phyloP scores from a whole-genome alignment of 2,888 invertebrate genomes.

The Agonopterix alstromeriana region DNA sequence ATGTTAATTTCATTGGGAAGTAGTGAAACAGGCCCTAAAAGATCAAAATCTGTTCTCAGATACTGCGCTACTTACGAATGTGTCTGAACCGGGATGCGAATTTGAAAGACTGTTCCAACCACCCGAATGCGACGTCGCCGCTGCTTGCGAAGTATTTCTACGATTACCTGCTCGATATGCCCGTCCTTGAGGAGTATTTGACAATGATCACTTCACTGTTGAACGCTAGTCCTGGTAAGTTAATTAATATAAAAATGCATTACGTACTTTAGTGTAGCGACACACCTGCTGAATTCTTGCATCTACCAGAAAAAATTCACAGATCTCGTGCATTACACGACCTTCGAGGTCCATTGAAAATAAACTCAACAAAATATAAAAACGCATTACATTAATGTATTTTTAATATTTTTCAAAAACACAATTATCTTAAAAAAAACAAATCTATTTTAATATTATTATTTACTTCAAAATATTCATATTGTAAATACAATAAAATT shows the following conservation, averaged over 20 bases:
- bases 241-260: neutral
- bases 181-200: constrained; percentile 81
- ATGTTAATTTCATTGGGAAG: too few relatives aligned
- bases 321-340: neutral
- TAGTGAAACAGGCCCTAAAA: too few relatives aligned
- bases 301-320: neutral
- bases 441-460: too few relatives aligned
- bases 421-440: too few relatives aligned
- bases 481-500: too few relatives aligned
- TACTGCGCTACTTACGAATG: constrained; percentile 86
- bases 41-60: constrained; percentile 55
- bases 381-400: too few relatives aligned
- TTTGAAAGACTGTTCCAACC: constrained; percentile 68
- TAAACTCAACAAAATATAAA: neutral
- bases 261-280: too few relatives aligned
- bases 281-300: too few relatives aligned
- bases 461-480: too few relatives aligned
- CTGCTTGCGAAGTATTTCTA: constrained; percentile 80
- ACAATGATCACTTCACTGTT: constrained; percentile 81
- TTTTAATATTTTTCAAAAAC: too few relatives aligned
- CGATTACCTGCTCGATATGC: constrained; percentile 70
- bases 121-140: constrained; percentile 80
- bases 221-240: constrained; percentile 80
- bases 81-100: constrained; percentile 82
- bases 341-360: neutral